These are phyloP conservation scores for Chelonoidis abingdonii DNA, from an alignment of 2,113 vertebrate genomes.

Conservation along the genomic window DNA sequence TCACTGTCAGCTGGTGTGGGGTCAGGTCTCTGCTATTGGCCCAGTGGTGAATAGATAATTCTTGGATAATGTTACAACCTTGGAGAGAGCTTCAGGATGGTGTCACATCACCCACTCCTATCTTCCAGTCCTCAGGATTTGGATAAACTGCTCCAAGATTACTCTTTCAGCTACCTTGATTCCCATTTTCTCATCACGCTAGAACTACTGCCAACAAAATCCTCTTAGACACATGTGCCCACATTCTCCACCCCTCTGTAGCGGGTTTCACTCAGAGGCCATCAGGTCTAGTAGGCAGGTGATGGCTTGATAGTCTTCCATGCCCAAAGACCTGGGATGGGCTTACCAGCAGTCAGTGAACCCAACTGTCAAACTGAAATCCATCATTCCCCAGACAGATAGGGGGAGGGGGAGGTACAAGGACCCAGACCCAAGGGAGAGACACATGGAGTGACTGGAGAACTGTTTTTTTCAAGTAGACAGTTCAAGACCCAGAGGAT, in stretches of 20 bases:
- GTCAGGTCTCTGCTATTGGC: too few relatives aligned
- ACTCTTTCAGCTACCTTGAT: too few relatives aligned
- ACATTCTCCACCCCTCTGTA: not conserved
- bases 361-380: not conserved
- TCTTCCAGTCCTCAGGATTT: too few relatives aligned
- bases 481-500: not conserved
- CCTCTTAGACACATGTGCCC: too few relatives aligned
- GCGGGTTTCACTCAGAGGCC: not conserved
- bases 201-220: too few relatives aligned
- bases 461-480: not conserved
- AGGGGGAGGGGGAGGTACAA: not conserved
- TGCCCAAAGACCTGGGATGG: not conserved
- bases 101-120: too few relatives aligned
- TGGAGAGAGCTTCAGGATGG: too few relatives aligned
- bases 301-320: not conserved
- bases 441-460: not conserved
- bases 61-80: too few relatives aligned
- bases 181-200: too few relatives aligned
- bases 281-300: not conserved
- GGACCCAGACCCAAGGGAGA: not conserved
- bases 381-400: not conserved
- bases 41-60: too few relatives aligned
- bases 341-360: not conserved
- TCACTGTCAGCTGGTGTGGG: too few relatives aligned
- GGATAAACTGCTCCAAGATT: too few relatives aligned